Evolutionary conservation across 37 sponge, comb jelly and placozoan genomes (phyloP).

Genomic region (Beroe forskalii): DNA sequence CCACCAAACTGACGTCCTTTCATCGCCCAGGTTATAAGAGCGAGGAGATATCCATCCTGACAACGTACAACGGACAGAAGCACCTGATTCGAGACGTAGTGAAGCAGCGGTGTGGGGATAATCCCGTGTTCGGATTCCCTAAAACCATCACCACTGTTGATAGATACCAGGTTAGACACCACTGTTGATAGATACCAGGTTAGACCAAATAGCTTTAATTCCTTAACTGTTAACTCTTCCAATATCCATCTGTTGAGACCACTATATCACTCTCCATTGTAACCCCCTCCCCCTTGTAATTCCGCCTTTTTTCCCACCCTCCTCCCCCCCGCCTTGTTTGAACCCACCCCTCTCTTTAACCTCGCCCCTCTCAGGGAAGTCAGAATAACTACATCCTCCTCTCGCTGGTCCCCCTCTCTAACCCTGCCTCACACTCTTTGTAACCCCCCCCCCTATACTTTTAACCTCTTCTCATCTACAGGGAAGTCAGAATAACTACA

Average conservation of each 20-base stretch:
- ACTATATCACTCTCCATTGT: no score
- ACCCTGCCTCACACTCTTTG: no score
- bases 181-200: no score
- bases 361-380: constrained; percentile 97
- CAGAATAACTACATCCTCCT: constrained; percentile 99
- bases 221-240: no score
- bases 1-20: background rate
- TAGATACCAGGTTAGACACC: constrained; percentile 66
- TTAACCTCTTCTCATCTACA: no score
- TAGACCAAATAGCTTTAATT: background rate
- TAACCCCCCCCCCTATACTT: no score
- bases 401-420: constrained; percentile 92
- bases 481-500: constrained; percentile 98
- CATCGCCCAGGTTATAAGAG: constrained; percentile 85
- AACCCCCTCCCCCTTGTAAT: constrained; percentile 95
- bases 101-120: constrained; percentile 85
- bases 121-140: constrained; percentile 94
- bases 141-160: constrained; percentile 84
- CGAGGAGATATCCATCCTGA: constrained; percentile 95
- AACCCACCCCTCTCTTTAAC: no score
- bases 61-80: constrained; percentile 99
- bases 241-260: no score
- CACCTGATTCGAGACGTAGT: constrained; percentile 96
- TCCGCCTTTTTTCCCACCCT: no score
- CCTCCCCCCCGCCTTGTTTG: no score